phyloP scores from a whole-genome alignment of 2,888 invertebrate genomes.

The Parnassius glacialis region DNA sequence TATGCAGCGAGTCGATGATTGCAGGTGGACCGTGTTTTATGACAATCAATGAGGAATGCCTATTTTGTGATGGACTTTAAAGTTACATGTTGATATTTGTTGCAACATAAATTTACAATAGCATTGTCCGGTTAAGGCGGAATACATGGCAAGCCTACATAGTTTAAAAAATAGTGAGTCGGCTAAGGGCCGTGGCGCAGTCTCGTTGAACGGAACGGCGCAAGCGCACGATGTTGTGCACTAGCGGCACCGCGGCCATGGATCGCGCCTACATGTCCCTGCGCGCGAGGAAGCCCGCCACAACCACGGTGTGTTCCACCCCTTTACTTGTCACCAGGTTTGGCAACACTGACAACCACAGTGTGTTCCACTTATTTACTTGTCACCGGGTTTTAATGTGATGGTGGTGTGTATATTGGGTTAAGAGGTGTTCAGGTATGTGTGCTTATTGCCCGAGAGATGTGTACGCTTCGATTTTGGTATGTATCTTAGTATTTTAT shows the following conservation, averaged over 20 bases:
- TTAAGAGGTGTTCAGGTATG: background rate
- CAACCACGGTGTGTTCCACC: constrained; percentile 56
- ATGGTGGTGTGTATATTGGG: background rate
- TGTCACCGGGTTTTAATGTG: background rate
- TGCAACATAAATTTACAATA: background rate
- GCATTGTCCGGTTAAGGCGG: background rate
- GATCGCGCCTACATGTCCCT: constrained; percentile 78
- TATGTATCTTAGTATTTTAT: too few species aligned
- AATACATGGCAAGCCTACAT: constrained; percentile 11
- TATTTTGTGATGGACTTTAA: too few species aligned
- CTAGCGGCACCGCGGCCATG: constrained; percentile 63
- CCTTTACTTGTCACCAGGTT: background rate
- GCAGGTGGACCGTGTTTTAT: too few species aligned
- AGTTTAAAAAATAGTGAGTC: constrained; percentile 15
- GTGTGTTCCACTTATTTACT: too few species aligned
- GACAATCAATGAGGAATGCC: too few species aligned
- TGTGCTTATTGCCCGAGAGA: background rate
- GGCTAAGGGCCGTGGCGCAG: constrained; percentile 12
- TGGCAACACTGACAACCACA: too few species aligned
- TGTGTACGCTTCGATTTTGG: too few species aligned
- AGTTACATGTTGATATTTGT: too few species aligned
- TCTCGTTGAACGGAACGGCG: constrained; percentile 14
- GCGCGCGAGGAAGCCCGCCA: constrained; percentile 72
- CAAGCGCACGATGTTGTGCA: constrained; percentile 57
- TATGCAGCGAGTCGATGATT: too few species aligned